Percentiles rank a stretch among this genome's conserved stretches.
Evolutionary conservation across 1,140 invertebrate species (phyloP).

Genomic region (Callitettix versicolor): DNA sequence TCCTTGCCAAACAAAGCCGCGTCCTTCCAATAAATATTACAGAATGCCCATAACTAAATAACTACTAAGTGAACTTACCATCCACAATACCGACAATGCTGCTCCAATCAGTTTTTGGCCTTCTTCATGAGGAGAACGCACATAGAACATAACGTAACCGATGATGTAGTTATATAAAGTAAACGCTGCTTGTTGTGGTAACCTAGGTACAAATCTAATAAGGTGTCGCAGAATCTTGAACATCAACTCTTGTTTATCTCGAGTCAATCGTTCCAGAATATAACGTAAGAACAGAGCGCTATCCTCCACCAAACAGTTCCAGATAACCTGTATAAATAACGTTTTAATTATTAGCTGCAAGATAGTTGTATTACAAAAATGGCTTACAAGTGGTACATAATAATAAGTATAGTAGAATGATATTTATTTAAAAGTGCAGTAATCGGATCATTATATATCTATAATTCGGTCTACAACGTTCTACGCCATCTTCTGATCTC

Average conservation of each 20-base stretch:
- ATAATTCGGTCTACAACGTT: no score
- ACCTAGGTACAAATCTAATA: slow-evolving; percentile 81
- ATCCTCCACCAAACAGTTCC: slow-evolving; percentile 96
- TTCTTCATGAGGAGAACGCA: slow-evolving; percentile 85
- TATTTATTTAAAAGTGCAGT: no score
- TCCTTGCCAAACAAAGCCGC: no score
- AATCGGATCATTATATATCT: no score
- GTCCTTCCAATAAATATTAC: no score
- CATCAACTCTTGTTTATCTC: slow-evolving; percentile 91
- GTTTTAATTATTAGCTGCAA: not conserved
- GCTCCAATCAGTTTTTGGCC: slow-evolving; percentile 88
- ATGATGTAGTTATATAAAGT: slow-evolving; percentile 99
- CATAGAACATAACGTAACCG: slow-evolving; percentile 99
- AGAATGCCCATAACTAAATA: no score
- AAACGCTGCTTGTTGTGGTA: slow-evolving; percentile 96
- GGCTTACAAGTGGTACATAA: no score
- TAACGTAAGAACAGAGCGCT: slow-evolving; percentile 91
- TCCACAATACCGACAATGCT: slow-evolving; percentile 90
- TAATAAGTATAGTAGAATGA: not conserved
- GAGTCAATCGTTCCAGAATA: slow-evolving; percentile 88
- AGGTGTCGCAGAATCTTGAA: slow-evolving; percentile 87
- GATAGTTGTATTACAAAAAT: no score
- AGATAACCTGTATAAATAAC: slow-evolving; percentile 75
- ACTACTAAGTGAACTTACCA: slow-evolving; percentile 70
- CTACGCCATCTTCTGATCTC: no score